These are phyloP conservation scores for Caenorhabditis panamensis DNA, from an alignment of 2,888 invertebrate species.

Conservation along the genomic window DNA sequence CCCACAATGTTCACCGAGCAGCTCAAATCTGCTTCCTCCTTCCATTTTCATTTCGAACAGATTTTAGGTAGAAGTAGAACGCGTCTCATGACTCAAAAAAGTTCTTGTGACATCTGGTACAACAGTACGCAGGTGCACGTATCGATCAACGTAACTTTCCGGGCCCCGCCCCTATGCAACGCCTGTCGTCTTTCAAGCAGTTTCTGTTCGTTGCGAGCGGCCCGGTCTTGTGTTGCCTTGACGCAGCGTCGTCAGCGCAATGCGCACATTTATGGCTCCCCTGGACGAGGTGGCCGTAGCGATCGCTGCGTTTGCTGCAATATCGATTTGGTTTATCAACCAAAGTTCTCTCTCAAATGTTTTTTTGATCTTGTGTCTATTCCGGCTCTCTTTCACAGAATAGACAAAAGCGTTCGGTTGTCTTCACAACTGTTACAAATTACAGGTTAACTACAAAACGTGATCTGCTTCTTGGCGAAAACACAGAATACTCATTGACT, in stretches of 20 bases:
- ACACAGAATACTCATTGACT: conserved; percentile 51
- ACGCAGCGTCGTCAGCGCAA: not conserved
- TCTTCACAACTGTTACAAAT: not conserved
- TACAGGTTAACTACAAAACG: conserved; percentile 51
- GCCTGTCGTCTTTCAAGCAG: not conserved
- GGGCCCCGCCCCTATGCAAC: not conserved
- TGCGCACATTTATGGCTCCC: not conserved
- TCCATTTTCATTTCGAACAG: too few relatives aligned
- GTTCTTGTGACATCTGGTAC: too few relatives aligned
- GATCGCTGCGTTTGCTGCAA: not conserved
- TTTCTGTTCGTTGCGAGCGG: not conserved
- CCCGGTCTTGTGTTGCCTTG: not conserved
- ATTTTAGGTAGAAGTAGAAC: too few relatives aligned
- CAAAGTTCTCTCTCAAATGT: not conserved
- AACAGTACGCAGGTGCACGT: too few relatives aligned
- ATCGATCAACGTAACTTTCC: not conserved
- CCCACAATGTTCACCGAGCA: too few relatives aligned
- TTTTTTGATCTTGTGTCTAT: too few relatives aligned
- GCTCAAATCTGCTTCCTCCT: too few relatives aligned
- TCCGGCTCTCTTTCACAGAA: too few relatives aligned
- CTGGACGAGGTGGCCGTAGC: not conserved
- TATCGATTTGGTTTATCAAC: not conserved
- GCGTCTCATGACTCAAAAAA: too few relatives aligned
- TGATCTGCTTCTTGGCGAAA: conserved; percentile 40
- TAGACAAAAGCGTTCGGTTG: too few relatives aligned